Evolutionary conservation across 2,797 vertebrate species (phyloP), one percentile per base, ranked within the genome.

Genomic region (Alcedo quadribrachys): DNA sequence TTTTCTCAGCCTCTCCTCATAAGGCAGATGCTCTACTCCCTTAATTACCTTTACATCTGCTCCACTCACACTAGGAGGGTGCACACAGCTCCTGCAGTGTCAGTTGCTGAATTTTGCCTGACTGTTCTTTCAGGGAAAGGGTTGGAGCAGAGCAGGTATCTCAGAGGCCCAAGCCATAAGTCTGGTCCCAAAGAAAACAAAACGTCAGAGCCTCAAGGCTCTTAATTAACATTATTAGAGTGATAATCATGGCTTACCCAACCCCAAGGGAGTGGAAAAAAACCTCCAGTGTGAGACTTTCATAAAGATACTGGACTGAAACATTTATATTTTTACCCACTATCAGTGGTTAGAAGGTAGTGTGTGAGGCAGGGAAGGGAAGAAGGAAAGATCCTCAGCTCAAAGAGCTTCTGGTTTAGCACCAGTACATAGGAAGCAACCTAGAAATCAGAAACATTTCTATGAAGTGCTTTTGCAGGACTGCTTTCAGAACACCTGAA

Each of bases 101-200:
- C 0, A 0, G 12, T 11, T 90, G 67, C 63, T 46, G 37, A 28
- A 62, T 78, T 93, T 75, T 73, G 13, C 61, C 33, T 65, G 30
- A 27, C 12, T 84, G 17, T 45, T 96, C 77, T 87, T 83, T 71
- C 50, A 81, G 62, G 24, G 55, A 58, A 92, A 74, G 51, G 2
- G 43, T 35, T 92, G 43, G 27, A 53, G 73, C 55, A 87, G 43
- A 89, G 51, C 45, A 13, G 75, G 62, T 92, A 92, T 90, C 86
- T 91, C 58, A 85, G 76, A 90, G 66, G 76, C 35, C n/a, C 45
- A 71, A 95, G 69, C 51, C 53, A 15, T 43, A 80, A n/a, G 66
- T 95, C 69, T 95, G 62, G 69, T 93, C 90, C 95, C 90, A 94
- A 94, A 87, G 84, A 90, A 96, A 96, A 94, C 73, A 94, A 95